Percentiles rank a stretch among this genome's conserved stretches.
Evolutionary conservation across 2,113 vertebrate genomes (phyloP).

Genomic region (Actinemys pallida): DNA sequence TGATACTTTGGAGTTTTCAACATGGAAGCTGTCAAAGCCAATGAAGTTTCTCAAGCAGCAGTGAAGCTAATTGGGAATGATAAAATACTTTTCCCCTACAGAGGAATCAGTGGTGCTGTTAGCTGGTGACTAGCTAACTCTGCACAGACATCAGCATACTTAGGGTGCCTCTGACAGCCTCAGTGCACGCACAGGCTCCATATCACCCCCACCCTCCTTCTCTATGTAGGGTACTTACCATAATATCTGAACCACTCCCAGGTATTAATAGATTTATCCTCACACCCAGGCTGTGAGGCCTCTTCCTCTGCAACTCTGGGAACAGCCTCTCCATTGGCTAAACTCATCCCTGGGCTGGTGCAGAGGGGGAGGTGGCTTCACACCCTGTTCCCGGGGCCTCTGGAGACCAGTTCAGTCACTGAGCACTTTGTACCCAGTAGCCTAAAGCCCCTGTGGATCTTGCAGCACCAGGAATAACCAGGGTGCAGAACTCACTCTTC

Average conservation of each 20-base stretch:
- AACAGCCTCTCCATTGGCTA: neutral
- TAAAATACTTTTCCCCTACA: neutral
- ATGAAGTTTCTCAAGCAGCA: neutral
- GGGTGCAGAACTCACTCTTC: neutral
- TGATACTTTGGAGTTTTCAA: neutral
- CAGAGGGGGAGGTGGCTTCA: neutral
- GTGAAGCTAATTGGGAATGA: neutral
- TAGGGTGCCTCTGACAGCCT: neutral
- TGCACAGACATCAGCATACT: neutral
- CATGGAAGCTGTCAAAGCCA: neutral
- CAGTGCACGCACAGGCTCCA: neutral
- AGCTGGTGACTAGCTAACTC: neutral
- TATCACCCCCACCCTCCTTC: neutral
- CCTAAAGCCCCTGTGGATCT: neutral
- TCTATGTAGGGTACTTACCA: neutral
- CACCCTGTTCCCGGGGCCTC: rapidly evolving
- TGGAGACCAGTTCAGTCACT: neutral
- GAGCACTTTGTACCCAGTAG: neutral
- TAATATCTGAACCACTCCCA: neutral
- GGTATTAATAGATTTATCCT: neutral
- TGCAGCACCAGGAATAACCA: neutral
- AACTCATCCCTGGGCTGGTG: neutral
- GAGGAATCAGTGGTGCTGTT: neutral
- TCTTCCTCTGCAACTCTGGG: neutral
- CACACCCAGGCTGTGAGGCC: neutral